These are phyloP conservation scores for Dermolepida albohirtum DNA, from an alignment of 2,888 invertebrate genomes.

Conservation along the genomic window DNA sequence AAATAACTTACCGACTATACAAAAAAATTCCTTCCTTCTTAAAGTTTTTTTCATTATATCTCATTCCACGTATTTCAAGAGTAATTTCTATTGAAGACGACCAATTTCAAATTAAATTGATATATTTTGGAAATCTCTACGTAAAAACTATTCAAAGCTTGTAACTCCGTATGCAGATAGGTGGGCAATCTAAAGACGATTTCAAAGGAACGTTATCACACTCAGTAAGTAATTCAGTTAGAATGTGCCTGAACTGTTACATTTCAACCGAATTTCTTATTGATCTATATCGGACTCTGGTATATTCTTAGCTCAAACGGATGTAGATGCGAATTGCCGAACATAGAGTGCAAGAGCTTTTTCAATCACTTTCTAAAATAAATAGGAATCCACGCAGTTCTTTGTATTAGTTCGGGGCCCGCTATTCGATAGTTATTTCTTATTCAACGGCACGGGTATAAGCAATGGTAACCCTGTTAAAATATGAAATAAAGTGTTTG, in stretches of 20 bases:
- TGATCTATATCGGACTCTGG: constrained; percentile 1
- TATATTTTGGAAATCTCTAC: no score
- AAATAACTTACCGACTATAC: no score
- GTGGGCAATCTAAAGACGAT: constrained; percentile 61
- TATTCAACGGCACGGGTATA: no score
- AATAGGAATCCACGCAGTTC: constrained; percentile 51
- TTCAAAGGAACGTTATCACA: constrained; percentile 62
- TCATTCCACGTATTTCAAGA: no score
- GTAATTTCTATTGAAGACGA: no score
- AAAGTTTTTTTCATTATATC: no score
- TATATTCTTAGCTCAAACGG: constrained; percentile 58
- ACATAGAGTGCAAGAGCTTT: constrained; percentile 57
- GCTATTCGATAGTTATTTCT: no score
- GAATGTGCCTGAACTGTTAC: constrained; percentile 50
- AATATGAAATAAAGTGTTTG: no score
- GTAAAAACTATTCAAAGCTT: constrained; percentile 26
- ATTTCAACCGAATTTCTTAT: neutral
- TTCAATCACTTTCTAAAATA: constrained; percentile 58
- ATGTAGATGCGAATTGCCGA: constrained; percentile 58
- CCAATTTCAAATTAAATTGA: no score
- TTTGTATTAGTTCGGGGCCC: constrained; percentile 38
- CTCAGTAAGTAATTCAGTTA: constrained; percentile 52
- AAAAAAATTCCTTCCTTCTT: no score
- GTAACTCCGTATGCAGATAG: constrained; percentile 55
- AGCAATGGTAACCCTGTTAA: no score